Percentiles rank a stretch among this genome's conserved stretches.
Conservation (phyloP, 2,888 invertebrate genomes). For the Scaeva pyrastri region DNA sequence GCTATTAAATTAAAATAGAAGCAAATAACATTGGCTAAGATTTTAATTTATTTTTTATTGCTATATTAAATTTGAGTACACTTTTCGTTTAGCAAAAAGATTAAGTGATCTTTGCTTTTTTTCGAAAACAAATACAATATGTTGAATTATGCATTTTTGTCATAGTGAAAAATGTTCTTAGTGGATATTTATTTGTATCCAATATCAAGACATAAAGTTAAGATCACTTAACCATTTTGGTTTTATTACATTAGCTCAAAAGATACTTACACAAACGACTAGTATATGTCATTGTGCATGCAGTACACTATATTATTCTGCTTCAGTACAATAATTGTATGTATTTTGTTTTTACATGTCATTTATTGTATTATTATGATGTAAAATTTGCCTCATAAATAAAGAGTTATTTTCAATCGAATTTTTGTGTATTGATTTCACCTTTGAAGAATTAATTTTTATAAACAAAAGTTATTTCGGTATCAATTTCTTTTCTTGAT, state of each 20-base stretch:
- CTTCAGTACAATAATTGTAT: constrained; percentile 14
- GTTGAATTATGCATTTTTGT: too few species aligned
- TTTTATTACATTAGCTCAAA: not conserved
- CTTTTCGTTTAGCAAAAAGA: constrained; percentile 52
- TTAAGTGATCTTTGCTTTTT: not conserved
- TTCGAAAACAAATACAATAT: too few species aligned
- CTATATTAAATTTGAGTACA: constrained; percentile 72
- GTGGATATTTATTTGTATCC: too few species aligned
- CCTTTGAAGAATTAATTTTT: constrained; percentile 3
- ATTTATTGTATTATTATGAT: constrained; percentile 23
- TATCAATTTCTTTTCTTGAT: too few species aligned
- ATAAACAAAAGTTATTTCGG: too few species aligned
- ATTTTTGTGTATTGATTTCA: constrained; percentile 6
- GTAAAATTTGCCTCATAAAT: constrained; percentile 36
- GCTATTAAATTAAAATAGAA: too few species aligned
- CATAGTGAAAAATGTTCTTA: too few species aligned
- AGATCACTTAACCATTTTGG: not conserved
- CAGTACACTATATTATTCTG: not conserved
- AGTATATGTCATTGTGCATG: not conserved
- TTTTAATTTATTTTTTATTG: constrained; percentile 52
- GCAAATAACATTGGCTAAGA: constrained; percentile 4
- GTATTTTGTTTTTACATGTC: constrained; percentile 15
- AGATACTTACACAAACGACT: not conserved
- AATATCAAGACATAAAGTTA: too few species aligned
- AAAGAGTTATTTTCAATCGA: constrained; percentile 19